These are phyloP conservation scores for Oriolus oriolus DNA, from an alignment of 2,113 vertebrate genomes.

Conservation along the genomic window DNA sequence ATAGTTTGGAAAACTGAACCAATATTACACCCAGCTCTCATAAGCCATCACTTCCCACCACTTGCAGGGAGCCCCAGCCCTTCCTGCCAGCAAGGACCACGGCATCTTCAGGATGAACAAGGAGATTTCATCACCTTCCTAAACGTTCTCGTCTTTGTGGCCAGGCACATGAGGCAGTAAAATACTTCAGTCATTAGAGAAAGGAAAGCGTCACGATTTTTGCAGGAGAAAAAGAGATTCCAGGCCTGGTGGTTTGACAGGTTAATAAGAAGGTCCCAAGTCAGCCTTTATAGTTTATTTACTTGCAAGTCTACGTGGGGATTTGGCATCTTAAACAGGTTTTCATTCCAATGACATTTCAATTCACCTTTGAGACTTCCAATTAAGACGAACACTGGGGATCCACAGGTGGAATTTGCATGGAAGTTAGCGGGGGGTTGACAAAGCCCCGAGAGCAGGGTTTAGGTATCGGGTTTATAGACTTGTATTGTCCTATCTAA, in stretches of 20 bases:
- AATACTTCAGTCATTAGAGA: background rate
- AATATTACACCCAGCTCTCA: background rate
- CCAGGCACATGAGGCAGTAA: background rate
- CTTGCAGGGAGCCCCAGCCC: background rate
- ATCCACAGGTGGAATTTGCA: background rate
- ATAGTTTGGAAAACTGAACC: background rate
- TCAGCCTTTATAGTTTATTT: constrained; percentile 13
- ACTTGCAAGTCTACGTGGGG: background rate
- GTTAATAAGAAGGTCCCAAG: background rate
- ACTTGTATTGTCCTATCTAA: background rate
- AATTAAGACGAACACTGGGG: background rate
- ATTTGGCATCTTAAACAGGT: constrained; percentile 25
- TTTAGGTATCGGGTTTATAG: constrained; percentile 29
- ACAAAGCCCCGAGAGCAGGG: background rate
- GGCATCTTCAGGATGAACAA: background rate
- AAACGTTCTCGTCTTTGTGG: background rate
- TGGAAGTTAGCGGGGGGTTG: background rate
- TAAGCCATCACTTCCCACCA: background rate
- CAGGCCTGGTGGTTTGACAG: background rate
- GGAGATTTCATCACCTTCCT: background rate
- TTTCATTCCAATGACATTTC: constrained; percentile 3
- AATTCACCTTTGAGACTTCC: background rate
- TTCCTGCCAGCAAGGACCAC: background rate
- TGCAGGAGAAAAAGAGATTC: background rate
- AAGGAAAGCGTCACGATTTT: background rate